Base-by-base conservation (phyloP, 2,797 vertebrate species). In the Gallinago solitaria region DNA sequence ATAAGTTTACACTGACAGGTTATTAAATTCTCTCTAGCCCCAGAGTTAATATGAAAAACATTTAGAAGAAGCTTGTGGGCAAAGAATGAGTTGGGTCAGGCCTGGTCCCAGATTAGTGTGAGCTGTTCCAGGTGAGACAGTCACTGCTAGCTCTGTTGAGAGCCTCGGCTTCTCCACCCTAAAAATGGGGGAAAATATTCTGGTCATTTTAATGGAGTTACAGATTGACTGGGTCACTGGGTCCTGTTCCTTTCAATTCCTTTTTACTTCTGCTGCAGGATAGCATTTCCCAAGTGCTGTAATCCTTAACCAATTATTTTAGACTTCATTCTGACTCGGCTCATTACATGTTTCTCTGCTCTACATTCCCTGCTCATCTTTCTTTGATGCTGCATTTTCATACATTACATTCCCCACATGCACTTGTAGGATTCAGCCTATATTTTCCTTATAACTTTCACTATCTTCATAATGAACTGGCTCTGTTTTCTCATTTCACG, bases 311-410 rank as follows among this genome's bases (percentile, higher is more conserved):
- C 89, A 88, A 63, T 88, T 93, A 84, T 61, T 59, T 90, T 94
- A 61, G 84, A 47, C 54, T 73, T 94, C 56, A 71, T 47, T 68
- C 69, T 94, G 74, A 82, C 65, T 88, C 0, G 15, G 54, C 61
- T 96, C 80, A 68, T 95, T 96, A 83, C 87, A 30, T 83, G 71
- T 96, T 96, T 74, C 69, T 89, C 37, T 89, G 57, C 47, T 74
- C 32, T 93, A 54, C 73, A 12, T 81, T 78, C 73, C 43, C 79
- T 70, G n/a, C 39, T 90, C 76, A 63, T 91, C 87, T 75, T 76
- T 94, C 89, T 95, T 95, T 95, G 84, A 94, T 78, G 76, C 51
- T 92, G 61, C 20, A 24, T 89, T 94, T 95, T 91, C 85, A 59
- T 84, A 73, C 16, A 20, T 81, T 90, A 76, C 28, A 47, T 87